Evolutionary conservation across 2,113 vertebrate species (phyloP), one percentile per base, ranked within the genome.

Genomic region (Peromyscus polionotus): DNA sequence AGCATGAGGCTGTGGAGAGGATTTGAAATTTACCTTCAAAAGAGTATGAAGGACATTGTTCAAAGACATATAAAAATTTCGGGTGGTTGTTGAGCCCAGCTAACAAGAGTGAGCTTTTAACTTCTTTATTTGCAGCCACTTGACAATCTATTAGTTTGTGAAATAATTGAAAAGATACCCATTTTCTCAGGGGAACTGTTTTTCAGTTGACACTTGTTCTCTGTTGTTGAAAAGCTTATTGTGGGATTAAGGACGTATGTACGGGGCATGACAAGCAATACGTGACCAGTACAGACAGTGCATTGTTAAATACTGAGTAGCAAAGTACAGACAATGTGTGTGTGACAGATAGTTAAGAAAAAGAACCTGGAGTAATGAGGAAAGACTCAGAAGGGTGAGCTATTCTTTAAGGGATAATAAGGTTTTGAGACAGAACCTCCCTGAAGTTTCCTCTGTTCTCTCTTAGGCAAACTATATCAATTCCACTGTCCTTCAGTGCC

Each of bases 151-250:
- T 73, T 11, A 70, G 31, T 93, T 84, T 22, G 63, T 36, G 5
- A 94, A 93, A 91, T 90, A 94, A 91, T 84, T 85, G 45, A 76
- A 61, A 3, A 85, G 13, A 91, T 84, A 79, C 9, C 61, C 13
- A 26, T 48, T 36, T 79, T 0, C 26, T 16, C 54, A 85, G 28
- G 17, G 33, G 13, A 84, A 54, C 19, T 90, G 12, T 31, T 88
- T 91, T 94, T 76, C 65, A 91, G 51, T 19, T 72, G 16, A 90
- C 20, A n/a, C 26, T 12, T 36, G 20, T 79, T 8, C 54, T 95
- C 85, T 94, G 28, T 31, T 80, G 42, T 95, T 80, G 63, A 81
- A 70, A 84, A 93, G 24, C 5, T 94, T 89, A 91, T 93, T 90
- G 45, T 45, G 59, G 75, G 24, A 4, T 93, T 94, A 75, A 90